Evolutionary conservation across 2,113 vertebrate genomes (phyloP), one percentile per base, ranked within the genome.

Genomic region (Podarcis cretensis): DNA sequence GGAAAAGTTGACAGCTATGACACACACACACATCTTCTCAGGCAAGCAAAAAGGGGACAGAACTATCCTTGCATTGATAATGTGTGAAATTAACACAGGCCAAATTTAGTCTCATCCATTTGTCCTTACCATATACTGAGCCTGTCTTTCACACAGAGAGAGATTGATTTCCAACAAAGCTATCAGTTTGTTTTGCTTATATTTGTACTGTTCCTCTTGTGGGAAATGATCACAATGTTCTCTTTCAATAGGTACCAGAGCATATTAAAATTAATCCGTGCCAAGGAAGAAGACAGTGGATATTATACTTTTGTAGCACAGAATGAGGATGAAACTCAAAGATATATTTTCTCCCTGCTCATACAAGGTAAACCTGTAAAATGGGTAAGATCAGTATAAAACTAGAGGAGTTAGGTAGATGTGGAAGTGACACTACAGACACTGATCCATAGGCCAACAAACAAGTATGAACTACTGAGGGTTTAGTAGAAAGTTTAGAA

Each of bases 271-370:
- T 95, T 99, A 91, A 99, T 99, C 73, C 97, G 99, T 3, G 99
- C 98, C 77, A 99, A 99, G 92, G 98, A 98, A 84, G 98, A 99
- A 95, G 99, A 99, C 95, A 99, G 98, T 0, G 99, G 99, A 16
- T 97, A 98, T 90, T 99, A 99, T 30, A 99, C 98, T 25, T 95
- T 99, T 40, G 92, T 97, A 43, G 98, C 97, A 77, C 96, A 98
- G 93, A 98, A 98, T 57, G 97, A 98, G 83, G 98, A 98, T 27
- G 97, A 98, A 54, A 92, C 91, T 77, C 96, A 94, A 87, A 98
- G 94, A 32, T 97, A 97, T n/a, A 98, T 97, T 37, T 98, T 99
- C 93, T 97, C 96, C 43, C 95, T 99, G 75, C 96, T 98, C 68
- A 98, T 99, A 90, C 98, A 98, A 98, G 98, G 99, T 99, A 94